phyloP scores from a whole-genome alignment of 2,888 invertebrate genomes.

The Agrypnus murinus region DNA sequence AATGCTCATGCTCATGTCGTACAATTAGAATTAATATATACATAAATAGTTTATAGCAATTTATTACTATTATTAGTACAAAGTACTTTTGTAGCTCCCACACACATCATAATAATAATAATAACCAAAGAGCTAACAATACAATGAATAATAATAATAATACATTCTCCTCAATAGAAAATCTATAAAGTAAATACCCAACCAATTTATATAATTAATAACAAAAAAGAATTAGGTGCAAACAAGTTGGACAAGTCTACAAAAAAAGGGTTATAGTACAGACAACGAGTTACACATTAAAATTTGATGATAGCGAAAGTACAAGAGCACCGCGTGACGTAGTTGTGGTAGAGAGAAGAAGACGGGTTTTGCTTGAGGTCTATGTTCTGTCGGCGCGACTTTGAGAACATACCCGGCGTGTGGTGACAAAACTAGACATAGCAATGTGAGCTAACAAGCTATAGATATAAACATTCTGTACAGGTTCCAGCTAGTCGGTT shows the following conservation, averaged over 20 bases:
- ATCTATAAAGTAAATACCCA: no score
- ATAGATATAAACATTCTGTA: conserved; percentile 40
- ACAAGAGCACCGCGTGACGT: neutral
- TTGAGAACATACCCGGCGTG: conserved; percentile 33
- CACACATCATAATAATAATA: no score
- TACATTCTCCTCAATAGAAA: no score
- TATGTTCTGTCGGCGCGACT: conserved; percentile 24
- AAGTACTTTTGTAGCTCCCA: no score
- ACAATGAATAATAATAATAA: no score
- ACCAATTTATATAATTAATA: no score
- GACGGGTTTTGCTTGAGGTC: conserved; percentile 12
- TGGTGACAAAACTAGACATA: conserved; percentile 44
- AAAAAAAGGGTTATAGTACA: neutral
- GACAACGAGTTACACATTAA: neutral
- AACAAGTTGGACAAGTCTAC: neutral
- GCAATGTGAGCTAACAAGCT: conserved; percentile 35
- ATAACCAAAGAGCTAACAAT: no score
- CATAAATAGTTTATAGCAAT: no score
- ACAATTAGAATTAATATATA: no score
- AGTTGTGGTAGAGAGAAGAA: no score
- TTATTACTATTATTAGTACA: no score
- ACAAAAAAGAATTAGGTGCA: neutral
- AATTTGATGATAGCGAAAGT: conserved; percentile 14
- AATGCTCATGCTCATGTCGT: no score
- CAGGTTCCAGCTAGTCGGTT: conserved; percentile 47